Percentiles rank a stretch among this genome's conserved stretches.
These are phyloP conservation scores for Terebella lapidaria DNA, from an alignment of 2,888 invertebrate genomes.

Conservation along the genomic window DNA sequence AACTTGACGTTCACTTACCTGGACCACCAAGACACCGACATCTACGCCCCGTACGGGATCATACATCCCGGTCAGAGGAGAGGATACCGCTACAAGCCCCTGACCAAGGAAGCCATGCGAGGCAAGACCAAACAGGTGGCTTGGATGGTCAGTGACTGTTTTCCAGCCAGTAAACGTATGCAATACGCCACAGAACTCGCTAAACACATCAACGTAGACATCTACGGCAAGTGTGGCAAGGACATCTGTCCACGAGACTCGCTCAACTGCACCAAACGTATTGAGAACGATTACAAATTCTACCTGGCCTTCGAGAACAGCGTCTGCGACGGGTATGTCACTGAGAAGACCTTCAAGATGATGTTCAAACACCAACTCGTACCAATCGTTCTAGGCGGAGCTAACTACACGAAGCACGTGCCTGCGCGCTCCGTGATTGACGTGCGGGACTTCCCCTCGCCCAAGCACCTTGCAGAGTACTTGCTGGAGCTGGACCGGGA, in stretches of 20 bases:
- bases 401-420: neutral
- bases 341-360: neutral
- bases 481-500: neutral
- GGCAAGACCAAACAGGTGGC: neutral
- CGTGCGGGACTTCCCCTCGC: neutral
- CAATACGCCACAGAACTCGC: neutral
- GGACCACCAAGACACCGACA: neutral
- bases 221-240: neutral
- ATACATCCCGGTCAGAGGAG: neutral
- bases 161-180: neutral
- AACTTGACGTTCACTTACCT: neutral
- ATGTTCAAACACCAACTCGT: neutral
- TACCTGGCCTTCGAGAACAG: constrained; percentile 1
- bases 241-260: neutral
- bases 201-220: constrained; percentile 1
- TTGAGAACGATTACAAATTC: neutral
- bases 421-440: neutral
- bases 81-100: neutral
- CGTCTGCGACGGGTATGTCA: neutral
- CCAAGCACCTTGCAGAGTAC: neutral
- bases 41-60: neutral
- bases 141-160: neutral
- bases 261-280: neutral
- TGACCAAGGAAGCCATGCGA: neutral
- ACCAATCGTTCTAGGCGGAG: neutral